Conservation (phyloP, 2,797 vertebrate genomes). For the Melanotaenia boesemani region DNA sequence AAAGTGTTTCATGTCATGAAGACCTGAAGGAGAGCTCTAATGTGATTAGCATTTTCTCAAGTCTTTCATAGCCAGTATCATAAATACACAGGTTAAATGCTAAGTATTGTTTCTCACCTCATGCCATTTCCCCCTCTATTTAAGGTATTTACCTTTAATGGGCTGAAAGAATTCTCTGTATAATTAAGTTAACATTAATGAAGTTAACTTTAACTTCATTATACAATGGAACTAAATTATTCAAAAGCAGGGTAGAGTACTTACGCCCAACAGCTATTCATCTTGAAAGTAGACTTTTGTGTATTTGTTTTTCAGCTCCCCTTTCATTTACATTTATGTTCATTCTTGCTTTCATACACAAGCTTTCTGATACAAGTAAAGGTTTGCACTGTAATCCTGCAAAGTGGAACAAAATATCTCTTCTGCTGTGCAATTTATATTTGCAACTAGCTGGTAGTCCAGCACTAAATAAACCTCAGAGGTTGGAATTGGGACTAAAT, state of each 20-base stretch:
- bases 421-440: slow-evolving; percentile 28
- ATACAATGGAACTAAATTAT: neutral
- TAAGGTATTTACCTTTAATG: slow-evolving; percentile 1
- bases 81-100: slow-evolving; percentile 6
- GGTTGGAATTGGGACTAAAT: slow-evolving; percentile 20
- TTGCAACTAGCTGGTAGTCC: slow-evolving; percentile 23
- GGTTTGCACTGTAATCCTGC: slow-evolving; percentile 17
- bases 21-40: neutral
- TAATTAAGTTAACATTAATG: neutral
- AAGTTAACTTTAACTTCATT: neutral
- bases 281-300: slow-evolving; percentile 8
- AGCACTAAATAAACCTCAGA: slow-evolving; percentile 26
- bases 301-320: slow-evolving; percentile 10
- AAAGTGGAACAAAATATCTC: neutral
- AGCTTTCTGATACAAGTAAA: slow-evolving; percentile 20
- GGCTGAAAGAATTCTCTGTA: neutral
- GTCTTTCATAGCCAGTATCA: slow-evolving; percentile 23
- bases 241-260: neutral
- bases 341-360: slow-evolving; percentile 29
- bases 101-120: neutral
- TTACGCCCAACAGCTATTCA: slow-evolving; percentile 1
- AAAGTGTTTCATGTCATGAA: slow-evolving; percentile 6
- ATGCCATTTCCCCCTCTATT: neutral
- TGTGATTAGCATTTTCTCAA: slow-evolving; percentile 21
- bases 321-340: slow-evolving; percentile 35